Conservation (phyloP, 1,140 invertebrate genomes). For the Zaprionus davidi region DNA sequence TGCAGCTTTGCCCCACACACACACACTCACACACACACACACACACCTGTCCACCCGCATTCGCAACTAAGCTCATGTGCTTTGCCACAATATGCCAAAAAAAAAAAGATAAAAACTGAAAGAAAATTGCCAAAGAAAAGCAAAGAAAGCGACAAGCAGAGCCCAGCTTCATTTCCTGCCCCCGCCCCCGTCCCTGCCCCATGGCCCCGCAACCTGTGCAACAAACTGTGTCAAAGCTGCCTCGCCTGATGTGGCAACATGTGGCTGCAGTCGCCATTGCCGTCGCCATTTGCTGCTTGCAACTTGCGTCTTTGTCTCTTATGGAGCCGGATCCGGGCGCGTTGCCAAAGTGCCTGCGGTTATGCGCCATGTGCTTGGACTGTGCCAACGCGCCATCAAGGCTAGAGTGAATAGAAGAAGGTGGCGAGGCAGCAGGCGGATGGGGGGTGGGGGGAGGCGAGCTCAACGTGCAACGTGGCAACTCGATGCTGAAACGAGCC, state of each 20-base stretch:
- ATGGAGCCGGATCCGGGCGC: slow-evolving; percentile 43
- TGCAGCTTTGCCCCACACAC: not conserved
- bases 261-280: slow-evolving; percentile 48
- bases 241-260: slow-evolving; percentile 64
- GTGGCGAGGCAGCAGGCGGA: not conserved
- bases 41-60: not conserved
- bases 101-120: slow-evolving; percentile 9
- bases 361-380: slow-evolving; percentile 58
- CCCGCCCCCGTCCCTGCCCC: not conserved
- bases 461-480: slow-evolving; percentile 12
- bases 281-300: not conserved
- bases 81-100: slow-evolving; percentile 60
- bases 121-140: slow-evolving; percentile 8
- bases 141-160: slow-evolving; percentile 19
- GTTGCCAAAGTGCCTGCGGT: slow-evolving; percentile 79
- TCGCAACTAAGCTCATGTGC: slow-evolving; percentile 13
- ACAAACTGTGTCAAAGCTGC: slow-evolving; percentile 65
- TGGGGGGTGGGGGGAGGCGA: not conserved
- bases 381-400: slow-evolving; percentile 30
- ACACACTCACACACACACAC: not conserved
- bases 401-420: slow-evolving; percentile 5
- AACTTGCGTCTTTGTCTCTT: slow-evolving; percentile 32
- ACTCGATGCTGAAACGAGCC: slow-evolving; percentile 49
- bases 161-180: slow-evolving; percentile 60
- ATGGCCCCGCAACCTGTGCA: slow-evolving; percentile 26